Evolutionary conservation across 1,140 invertebrate species (phyloP), one percentile per base, ranked within the genome.

Genomic region (Panagrolaimus sp.): DNA sequence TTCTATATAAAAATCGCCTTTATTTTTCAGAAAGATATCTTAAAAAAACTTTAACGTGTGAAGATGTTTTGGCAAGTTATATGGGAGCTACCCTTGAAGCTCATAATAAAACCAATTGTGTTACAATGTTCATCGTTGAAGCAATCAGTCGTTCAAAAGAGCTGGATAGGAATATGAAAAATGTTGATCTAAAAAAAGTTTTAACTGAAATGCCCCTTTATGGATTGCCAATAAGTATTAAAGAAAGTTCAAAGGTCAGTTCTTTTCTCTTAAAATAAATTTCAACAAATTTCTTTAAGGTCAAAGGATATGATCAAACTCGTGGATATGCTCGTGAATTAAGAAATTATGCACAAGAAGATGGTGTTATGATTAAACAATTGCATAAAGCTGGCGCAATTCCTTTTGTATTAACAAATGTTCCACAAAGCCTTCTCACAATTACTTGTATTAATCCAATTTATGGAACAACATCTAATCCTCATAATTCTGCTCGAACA

Each of bases 381-480:
- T 43, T 71, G 45, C 43, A 46, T 20, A 70, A 70, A 9, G 69
- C 74, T 11, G 84, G 84, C 31, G 79, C 78, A 23, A 70, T 84
- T 38, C 84, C 84, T 7, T 85, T 85, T 72, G 80, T 79, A 62
- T 78, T 82, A 72, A 85, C 84, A 4, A 85, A 85, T 68, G 74
- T 84, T 1, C 83, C 84, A 14, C 84, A 84, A 57, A 63, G 53
- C 23, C 23, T 71, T 25, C 72, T 66, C 43, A 82, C 81, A 11
- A 81, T 72, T 69, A 78, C 78, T 9, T 85, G 84, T 74, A 74
- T 77, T 27, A 87, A 87, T 73, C 85, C 85, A 5, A 82, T 87
- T 11, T 87, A 80, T 77, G 86, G 86, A 7, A 64, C 65, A 7
- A 86, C 86, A 5, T 14, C 65, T 2, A 85, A 86, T 75, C 84